These are phyloP conservation scores for Phrixothrix hirtus DNA, from an alignment of 2,888 invertebrate genomes.

Conservation along the genomic window DNA sequence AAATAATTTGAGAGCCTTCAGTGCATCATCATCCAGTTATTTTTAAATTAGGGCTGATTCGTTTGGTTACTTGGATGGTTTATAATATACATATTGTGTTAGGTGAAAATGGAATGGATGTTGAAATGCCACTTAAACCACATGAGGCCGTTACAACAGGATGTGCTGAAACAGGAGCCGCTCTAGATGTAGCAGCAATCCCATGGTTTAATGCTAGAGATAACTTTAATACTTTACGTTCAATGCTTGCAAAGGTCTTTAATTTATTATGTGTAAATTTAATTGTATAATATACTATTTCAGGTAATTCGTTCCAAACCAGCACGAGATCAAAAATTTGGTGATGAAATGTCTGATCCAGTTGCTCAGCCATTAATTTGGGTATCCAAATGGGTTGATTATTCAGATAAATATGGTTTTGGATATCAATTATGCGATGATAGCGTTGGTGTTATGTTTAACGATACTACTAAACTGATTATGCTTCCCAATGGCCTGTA, in stretches of 20 bases:
- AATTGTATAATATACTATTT: too few relatives aligned
- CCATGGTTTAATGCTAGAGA: slow-evolving; percentile 49
- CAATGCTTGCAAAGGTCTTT: slow-evolving; percentile 49
- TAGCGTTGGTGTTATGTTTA: slow-evolving; percentile 98
- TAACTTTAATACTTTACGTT: slow-evolving; percentile 47
- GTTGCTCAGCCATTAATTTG: slow-evolving; percentile 94
- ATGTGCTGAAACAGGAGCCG: slow-evolving; percentile 37
- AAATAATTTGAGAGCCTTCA: too few relatives aligned
- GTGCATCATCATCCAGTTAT: too few relatives aligned
- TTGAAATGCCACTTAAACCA: slow-evolving; percentile 38
- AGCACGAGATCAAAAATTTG: slow-evolving; percentile 49
- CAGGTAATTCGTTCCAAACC: slow-evolving; percentile 50
- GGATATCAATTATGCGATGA: slow-evolving; percentile 99
- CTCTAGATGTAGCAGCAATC: too few relatives aligned
- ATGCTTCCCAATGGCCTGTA: slow-evolving; percentile 89
- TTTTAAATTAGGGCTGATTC: too few relatives aligned
- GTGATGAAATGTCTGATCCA: slow-evolving; percentile 93
- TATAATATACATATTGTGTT: too few relatives aligned
- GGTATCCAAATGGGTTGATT: slow-evolving; percentile 99
- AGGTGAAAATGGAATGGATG: slow-evolving; percentile 17
- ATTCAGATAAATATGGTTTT: slow-evolving; percentile 99
- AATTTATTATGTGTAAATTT: too few relatives aligned
- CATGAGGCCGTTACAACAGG: slow-evolving; percentile 49
- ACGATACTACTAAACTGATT: slow-evolving; percentile 94
- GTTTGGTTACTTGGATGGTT: too few relatives aligned